phyloP scores from a whole-genome alignment of 53 echinoderm and acorn worm genomes.

The Patiria pectinifera region DNA sequence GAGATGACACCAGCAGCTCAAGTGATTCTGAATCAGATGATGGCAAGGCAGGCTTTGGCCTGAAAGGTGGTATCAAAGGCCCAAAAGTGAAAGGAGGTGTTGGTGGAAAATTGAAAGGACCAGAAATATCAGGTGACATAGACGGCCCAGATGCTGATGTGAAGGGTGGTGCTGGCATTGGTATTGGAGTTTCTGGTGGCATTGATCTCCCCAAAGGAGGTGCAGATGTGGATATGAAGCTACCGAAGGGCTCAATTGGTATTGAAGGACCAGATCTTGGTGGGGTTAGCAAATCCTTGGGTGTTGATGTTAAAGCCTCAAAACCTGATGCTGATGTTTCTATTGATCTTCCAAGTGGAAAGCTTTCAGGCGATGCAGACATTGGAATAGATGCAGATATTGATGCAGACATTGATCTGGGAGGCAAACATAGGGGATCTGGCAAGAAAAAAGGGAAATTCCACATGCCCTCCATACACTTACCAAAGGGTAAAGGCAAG shows the following conservation, averaged over 20 bases:
- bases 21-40: slow-evolving; percentile 52
- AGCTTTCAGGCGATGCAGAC: slow-evolving; percentile 46
- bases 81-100: slow-evolving; percentile 67
- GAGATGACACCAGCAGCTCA: slow-evolving; percentile 22
- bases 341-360: slow-evolving; percentile 38
- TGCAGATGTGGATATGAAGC: slow-evolving; percentile 46
- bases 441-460: slow-evolving; percentile 65
- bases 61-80: slow-evolving; percentile 72
- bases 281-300: slow-evolving; percentile 15
- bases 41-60: slow-evolving; percentile 50
- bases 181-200: slow-evolving; percentile 56
- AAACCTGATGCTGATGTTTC: slow-evolving; percentile 53
- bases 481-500: slow-evolving; percentile 58
- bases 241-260: slow-evolving; percentile 36
- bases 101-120: slow-evolving; percentile 72
- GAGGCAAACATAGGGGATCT: slow-evolving; percentile 24
- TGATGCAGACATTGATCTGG: slow-evolving; percentile 34
- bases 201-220: slow-evolving; percentile 25
- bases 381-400: slow-evolving; percentile 1
- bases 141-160: slow-evolving; percentile 71
- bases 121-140: slow-evolving; percentile 64
- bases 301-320: slow-evolving; percentile 58
- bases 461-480: slow-evolving; percentile 29
- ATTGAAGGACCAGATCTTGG: slow-evolving; percentile 51
- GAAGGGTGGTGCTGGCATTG: slow-evolving; percentile 58